Conservation (phyloP, 2,888 invertebrate genomes). For the Cryptocephalus moraei region DNA sequence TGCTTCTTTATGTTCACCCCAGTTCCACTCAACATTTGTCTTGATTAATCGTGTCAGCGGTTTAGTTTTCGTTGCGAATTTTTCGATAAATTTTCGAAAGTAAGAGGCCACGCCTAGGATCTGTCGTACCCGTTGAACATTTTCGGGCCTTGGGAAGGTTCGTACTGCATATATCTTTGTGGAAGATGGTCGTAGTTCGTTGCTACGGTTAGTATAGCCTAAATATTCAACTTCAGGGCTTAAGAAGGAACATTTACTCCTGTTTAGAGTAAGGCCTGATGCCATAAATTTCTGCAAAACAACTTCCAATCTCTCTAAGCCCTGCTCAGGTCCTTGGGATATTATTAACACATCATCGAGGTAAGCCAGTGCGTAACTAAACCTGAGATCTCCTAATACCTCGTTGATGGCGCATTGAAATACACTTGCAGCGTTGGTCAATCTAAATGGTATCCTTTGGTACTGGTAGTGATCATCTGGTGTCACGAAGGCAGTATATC, state of each 20-base stretch:
- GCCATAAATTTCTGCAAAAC: neutral
- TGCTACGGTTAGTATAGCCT: slow-evolving; percentile 15
- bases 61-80: slow-evolving; percentile 1
- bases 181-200: slow-evolving; percentile 15
- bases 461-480: slow-evolving; percentile 21
- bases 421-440: slow-evolving; percentile 20
- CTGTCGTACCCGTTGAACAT: neutral
- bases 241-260: slow-evolving; percentile 10
- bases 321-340: neutral
- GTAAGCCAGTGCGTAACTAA: neutral
- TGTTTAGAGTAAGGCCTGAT: neutral
- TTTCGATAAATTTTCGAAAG: too few relatives aligned
- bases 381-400: slow-evolving; percentile 5
- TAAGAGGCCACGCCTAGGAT: neutral
- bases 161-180: neutral
- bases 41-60: slow-evolving; percentile 4
- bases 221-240: slow-evolving; percentile 16
- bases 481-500: slow-evolving; percentile 22
- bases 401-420: slow-evolving; percentile 21
- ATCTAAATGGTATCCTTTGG: slow-evolving; percentile 20
- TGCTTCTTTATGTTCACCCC: too few relatives aligned
- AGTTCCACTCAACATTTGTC: too few relatives aligned
- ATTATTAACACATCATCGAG: slow-evolving; percentile 4
- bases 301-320: neutral
- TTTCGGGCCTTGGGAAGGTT: neutral